Conservation (phyloP, 2,113 vertebrate genomes). For the Amphiprion ocellaris region DNA sequence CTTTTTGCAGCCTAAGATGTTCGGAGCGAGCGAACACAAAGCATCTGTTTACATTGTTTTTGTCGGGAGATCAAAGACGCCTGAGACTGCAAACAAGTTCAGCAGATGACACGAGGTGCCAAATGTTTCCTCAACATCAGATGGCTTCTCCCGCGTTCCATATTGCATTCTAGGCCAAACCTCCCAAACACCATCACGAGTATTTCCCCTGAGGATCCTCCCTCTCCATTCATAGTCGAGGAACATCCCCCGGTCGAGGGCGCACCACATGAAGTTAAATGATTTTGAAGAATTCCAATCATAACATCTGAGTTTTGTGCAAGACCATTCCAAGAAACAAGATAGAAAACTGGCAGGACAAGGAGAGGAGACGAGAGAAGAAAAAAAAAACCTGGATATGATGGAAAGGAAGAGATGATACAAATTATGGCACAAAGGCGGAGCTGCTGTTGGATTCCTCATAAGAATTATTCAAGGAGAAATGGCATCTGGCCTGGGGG, state of each 20-base stretch:
- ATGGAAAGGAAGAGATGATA: conserved; percentile 67
- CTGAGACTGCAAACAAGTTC: conserved; percentile 67
- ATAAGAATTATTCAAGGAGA: conserved; percentile 92
- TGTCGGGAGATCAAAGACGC: conserved; percentile 70
- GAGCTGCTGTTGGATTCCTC: conserved; percentile 85
- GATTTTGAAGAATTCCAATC: conserved; percentile 82
- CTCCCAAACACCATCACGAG: conserved; percentile 65
- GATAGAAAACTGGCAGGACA: conserved; percentile 60
- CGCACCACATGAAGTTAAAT: conserved; percentile 77
- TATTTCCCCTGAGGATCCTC: conserved; percentile 73
- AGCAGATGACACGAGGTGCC: conserved; percentile 66
- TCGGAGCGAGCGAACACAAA: conserved; percentile 58
- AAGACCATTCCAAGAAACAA: conserved; percentile 52
- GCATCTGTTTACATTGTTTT: conserved; percentile 71
- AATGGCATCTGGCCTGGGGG: conserved; percentile 90
- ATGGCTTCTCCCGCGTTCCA: conserved; percentile 58
- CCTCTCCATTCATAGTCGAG: conserved; percentile 65
- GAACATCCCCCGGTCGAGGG: conserved; percentile 59
- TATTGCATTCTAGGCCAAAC: conserved; percentile 70
- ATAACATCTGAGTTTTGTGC: conserved; percentile 76
- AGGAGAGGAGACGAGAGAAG: background rate
- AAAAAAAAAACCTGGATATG: conserved; percentile 31
- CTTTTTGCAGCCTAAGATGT: conserved; percentile 69
- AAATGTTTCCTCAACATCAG: conserved; percentile 75
- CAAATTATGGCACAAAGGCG: conserved; percentile 88